A percentile compares a stretch with the other conserved stretches of the same genome.
phyloP scores from a whole-genome alignment of 1,140 invertebrate genomes.

The Drosophila sucinea region DNA sequence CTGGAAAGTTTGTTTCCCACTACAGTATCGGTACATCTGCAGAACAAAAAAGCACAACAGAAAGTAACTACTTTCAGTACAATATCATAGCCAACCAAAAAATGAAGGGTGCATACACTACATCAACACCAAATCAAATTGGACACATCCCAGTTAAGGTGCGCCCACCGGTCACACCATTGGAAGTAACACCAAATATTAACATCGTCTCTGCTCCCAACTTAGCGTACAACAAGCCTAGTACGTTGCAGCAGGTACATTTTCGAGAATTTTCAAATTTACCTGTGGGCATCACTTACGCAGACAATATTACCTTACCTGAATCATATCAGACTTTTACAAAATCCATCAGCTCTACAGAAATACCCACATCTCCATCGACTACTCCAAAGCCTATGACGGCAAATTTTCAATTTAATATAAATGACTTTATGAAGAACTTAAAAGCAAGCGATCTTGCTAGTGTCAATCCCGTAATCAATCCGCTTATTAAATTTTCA shows the following conservation, averaged over 20 bases:
- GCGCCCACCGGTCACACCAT: constrained; percentile 50
- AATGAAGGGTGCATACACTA: constrained; percentile 70
- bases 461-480: constrained; percentile 66
- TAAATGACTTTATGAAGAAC: constrained; percentile 76
- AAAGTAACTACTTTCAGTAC: constrained; percentile 79
- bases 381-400: constrained; percentile 40
- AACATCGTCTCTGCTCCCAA: constrained; percentile 69
- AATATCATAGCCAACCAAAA: constrained; percentile 79
- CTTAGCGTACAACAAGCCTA: constrained; percentile 48
- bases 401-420: constrained; percentile 67
- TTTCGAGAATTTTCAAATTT: constrained; percentile 51
- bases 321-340: constrained; percentile 74
- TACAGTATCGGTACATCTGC: constrained; percentile 58
- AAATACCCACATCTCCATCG: constrained; percentile 13
- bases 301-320: constrained; percentile 53
- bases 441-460: constrained; percentile 67
- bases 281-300: constrained; percentile 62
- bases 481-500: constrained; percentile 74
- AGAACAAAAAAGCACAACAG: constrained; percentile 56
- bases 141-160: constrained; percentile 50
- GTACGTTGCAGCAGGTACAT: constrained; percentile 41
- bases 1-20: constrained; percentile 67
- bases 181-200: constrained; percentile 66
- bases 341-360: constrained; percentile 49
- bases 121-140: constrained; percentile 47